These are phyloP conservation scores for Tinea pellionella DNA, from an alignment of 2,888 invertebrate species.

Conservation along the genomic window DNA sequence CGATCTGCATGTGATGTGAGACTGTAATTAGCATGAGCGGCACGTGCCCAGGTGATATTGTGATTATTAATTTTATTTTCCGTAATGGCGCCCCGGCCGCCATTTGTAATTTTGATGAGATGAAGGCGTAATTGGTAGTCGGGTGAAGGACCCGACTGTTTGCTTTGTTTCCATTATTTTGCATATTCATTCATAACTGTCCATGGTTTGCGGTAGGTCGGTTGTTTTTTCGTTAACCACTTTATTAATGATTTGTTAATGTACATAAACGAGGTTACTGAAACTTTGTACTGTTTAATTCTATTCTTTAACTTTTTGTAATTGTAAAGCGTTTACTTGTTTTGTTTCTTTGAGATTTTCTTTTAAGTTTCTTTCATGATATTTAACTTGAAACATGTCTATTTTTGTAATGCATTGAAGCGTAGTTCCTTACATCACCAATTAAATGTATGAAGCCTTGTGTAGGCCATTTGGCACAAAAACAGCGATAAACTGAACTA, in stretches of 20 bases:
- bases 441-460: conserved; percentile 10
- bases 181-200: conserved; percentile 34
- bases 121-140: conserved; percentile 16
- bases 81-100: conserved; percentile 13
- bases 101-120: conserved; percentile 17
- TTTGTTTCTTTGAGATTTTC: background rate
- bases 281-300: conserved; percentile 15
- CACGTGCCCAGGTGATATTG: conserved; percentile 22
- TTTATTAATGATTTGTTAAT: conserved; percentile 27
- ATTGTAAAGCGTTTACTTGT: background rate
- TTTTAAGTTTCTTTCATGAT: background rate
- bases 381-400: background rate
- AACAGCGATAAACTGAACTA: conserved; percentile 13
- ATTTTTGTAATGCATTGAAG: background rate
- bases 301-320: background rate
- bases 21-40: conserved; percentile 30
- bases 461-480: conserved; percentile 6
- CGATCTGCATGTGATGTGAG: conserved; percentile 13
- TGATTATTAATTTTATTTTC: conserved; percentile 16
- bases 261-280: conserved; percentile 21
- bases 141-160: conserved; percentile 20
- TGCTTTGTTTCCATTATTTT: conserved; percentile 33
- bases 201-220: conserved; percentile 34
- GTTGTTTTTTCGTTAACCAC: conserved; percentile 29
- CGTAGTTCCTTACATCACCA: conserved; percentile 11